Percentiles rank a stretch among this genome's conserved stretches.
phyloP scores from a whole-genome alignment of 2,797 vertebrate species.

The Microctenopoma lineatum region DNA sequence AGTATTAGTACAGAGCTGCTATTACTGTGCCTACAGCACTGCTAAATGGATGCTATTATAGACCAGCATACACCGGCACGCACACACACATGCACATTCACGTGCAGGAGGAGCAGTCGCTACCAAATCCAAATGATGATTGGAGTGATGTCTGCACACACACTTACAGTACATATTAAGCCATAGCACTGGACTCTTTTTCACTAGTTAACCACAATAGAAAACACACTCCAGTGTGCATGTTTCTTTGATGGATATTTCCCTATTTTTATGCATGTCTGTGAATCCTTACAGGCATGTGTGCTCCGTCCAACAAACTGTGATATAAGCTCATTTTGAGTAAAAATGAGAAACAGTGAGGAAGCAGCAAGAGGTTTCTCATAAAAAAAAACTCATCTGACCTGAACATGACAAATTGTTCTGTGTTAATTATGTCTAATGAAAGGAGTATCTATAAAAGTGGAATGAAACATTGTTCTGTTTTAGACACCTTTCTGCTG shows the following conservation, averaged over 20 bases:
- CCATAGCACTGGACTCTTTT: constrained; percentile 5
- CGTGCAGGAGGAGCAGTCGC: background rate
- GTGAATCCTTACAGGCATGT: constrained; percentile 16
- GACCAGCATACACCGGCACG: constrained; percentile 33
- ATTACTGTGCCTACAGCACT: constrained; percentile 74
- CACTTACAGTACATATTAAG: constrained; percentile 11
- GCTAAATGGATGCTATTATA: constrained; percentile 75
- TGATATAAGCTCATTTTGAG: constrained; percentile 33
- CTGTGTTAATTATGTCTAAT: background rate
- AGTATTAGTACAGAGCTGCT: constrained; percentile 76
- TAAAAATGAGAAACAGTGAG: constrained; percentile 26
- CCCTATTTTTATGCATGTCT: constrained; percentile 8
- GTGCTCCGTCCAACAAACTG: constrained; percentile 8
- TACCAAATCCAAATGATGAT: constrained; percentile 15
- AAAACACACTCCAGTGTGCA: constrained; percentile 13
- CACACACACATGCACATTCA: constrained; percentile 8
- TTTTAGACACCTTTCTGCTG: too few species aligned
- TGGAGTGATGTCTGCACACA: constrained; percentile 9
- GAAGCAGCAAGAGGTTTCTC: constrained; percentile 9
- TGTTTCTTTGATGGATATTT: constrained; percentile 6
- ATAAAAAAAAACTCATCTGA: constrained; percentile 3
- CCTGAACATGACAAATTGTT: background rate
- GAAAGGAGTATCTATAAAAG: background rate
- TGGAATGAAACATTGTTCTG: background rate
- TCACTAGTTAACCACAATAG: constrained; percentile 13